These are phyloP conservation scores for Syngnathus typhle DNA, from an alignment of 2,113 vertebrate species.

Conservation along the genomic window DNA sequence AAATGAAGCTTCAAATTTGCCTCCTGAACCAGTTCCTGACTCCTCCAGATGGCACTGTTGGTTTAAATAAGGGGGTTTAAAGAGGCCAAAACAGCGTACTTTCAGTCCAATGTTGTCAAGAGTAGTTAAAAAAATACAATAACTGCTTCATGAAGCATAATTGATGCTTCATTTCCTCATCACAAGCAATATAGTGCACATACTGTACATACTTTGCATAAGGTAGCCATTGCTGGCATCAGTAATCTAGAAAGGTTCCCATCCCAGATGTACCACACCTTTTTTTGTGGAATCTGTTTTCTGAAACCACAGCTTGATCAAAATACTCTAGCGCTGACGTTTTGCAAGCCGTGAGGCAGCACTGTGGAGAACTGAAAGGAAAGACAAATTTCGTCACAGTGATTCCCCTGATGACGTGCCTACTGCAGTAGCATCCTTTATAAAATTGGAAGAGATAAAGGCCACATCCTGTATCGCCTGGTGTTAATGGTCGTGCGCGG, in stretches of 20 bases:
- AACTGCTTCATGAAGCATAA: no score
- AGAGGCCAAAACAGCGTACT: no score
- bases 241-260: slow-evolving; percentile 38
- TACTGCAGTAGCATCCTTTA: slow-evolving; percentile 43
- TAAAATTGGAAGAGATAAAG: slow-evolving; percentile 37
- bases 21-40: no score
- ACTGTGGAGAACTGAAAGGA: slow-evolving; percentile 25
- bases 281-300: slow-evolving; percentile 49
- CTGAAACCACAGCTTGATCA: slow-evolving; percentile 40
- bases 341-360: slow-evolving; percentile 28
- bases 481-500: slow-evolving; percentile 35
- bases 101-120: no score
- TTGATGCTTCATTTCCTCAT: no score
- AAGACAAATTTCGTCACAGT: slow-evolving; percentile 38
- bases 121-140: no score
- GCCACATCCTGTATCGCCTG: slow-evolving; percentile 4
- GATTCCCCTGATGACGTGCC: slow-evolving; percentile 38
- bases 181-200: no score
- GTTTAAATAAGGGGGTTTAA: no score
- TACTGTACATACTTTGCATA: background rate
- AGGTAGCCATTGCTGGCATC: background rate
- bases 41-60: no score
- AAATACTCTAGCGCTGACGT: slow-evolving; percentile 48
- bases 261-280: slow-evolving; percentile 29
- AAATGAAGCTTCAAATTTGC: no score